These are phyloP conservation scores for Hexactinellida sp. DNA, from an alignment of 37 sponge, comb jelly and placozoan species.

Conservation along the genomic window DNA sequence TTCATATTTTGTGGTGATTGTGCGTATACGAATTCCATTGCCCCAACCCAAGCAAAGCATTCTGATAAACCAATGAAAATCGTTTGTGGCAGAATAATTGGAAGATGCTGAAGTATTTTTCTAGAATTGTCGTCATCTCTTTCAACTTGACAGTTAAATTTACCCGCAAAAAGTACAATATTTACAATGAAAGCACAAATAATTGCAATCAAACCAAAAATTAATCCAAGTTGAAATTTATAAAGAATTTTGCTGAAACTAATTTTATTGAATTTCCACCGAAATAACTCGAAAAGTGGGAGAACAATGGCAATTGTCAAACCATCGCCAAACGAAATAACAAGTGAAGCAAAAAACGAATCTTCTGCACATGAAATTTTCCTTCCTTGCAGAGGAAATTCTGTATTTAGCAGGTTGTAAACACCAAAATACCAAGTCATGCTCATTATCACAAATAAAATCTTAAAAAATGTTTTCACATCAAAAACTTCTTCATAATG, in stretches of 20 bases:
- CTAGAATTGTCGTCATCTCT: background rate
- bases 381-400: background rate
- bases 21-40: constrained; percentile 38
- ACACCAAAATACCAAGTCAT: constrained; percentile 4
- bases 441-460: background rate
- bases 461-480: background rate
- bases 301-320: background rate
- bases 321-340: background rate
- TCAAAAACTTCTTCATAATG: background rate
- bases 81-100: background rate
- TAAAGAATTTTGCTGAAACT: constrained; percentile 2
- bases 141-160: background rate
- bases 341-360: background rate
- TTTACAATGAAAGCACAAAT: background rate
- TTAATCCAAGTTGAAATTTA: constrained; percentile 3
- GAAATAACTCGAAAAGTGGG: background rate
- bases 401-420: background rate
- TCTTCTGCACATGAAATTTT: background rate
- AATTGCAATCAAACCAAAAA: background rate
- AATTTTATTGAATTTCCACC: background rate
- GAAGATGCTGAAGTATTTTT: background rate
- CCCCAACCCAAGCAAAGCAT: constrained; percentile 18
- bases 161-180: background rate
- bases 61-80: background rate
- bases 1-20: constrained; percentile 35